Percentiles rank a stretch among this genome's conserved stretches.
These are phyloP conservation scores for Helicoverpa armigera DNA, from an alignment of 1,140 invertebrate species.

Conservation along the genomic window DNA sequence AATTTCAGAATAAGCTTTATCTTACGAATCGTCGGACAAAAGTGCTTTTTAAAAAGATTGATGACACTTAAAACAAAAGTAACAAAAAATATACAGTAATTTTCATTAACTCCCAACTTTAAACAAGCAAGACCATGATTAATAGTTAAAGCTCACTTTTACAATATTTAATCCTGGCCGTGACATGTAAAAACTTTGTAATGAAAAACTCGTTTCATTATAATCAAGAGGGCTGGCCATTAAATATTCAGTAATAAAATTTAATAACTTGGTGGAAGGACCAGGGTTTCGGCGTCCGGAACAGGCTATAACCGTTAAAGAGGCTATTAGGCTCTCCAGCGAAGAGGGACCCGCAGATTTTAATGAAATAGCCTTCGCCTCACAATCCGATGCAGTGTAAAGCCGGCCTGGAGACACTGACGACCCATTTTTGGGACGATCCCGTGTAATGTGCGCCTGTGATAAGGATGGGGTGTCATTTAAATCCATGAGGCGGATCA, in stretches of 20 bases:
- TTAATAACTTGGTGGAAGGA: conserved; percentile 42
- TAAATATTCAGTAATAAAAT: conserved; percentile 49
- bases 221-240: conserved; percentile 13
- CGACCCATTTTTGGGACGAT: conserved; percentile 37
- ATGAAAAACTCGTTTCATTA: conserved; percentile 40
- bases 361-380: conserved; percentile 38
- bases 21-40: neutral
- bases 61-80: no score
- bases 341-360: conserved; percentile 43
- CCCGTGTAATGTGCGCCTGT: conserved; percentile 27
- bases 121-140: conserved; percentile 15
- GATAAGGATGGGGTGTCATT: conserved; percentile 13
- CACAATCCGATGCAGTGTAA: conserved; percentile 32
- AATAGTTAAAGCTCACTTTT: conserved; percentile 1
- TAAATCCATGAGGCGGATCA: conserved; percentile 13
- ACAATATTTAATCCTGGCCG: neutral
- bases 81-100: neutral
- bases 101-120: neutral
- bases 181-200: conserved; percentile 35
- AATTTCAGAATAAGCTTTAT: neutral
- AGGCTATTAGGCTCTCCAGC: conserved; percentile 31
- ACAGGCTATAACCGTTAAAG: conserved; percentile 43
- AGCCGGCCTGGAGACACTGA: conserved; percentile 18
- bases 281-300: neutral
- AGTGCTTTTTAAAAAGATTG: no score